Conservation (phyloP, 2,888 invertebrate species). For the Agriotes lineatus region DNA sequence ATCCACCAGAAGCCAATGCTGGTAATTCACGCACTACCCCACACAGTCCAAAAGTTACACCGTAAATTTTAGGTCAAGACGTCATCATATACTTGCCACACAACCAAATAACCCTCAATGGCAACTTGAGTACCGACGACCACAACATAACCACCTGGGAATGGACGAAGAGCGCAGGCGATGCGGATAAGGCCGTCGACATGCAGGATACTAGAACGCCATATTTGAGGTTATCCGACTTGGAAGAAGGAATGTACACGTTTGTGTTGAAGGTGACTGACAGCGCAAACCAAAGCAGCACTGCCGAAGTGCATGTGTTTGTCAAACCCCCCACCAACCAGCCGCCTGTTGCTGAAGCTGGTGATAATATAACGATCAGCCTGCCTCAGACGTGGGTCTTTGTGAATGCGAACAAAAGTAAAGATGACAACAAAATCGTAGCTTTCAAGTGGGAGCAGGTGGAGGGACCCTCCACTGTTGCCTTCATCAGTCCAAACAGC, state of each 20-base stretch:
- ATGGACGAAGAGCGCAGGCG: slow-evolving; percentile 92
- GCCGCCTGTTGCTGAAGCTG: slow-evolving; percentile 81
- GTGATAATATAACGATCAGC: slow-evolving; percentile 77
- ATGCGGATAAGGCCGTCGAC: slow-evolving; percentile 91
- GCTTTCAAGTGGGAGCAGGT: slow-evolving; percentile 88
- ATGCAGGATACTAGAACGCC: slow-evolving; percentile 96
- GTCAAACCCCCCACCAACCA: slow-evolving; percentile 91
- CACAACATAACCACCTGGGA: slow-evolving; percentile 94
- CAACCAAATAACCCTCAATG: slow-evolving; percentile 81
- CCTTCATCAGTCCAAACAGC: slow-evolving; percentile 60
- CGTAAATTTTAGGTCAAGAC: slow-evolving; percentile 85
- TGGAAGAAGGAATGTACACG: slow-evolving; percentile 94
- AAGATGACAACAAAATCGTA: slow-evolving; percentile 86
- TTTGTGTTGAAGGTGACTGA: slow-evolving; percentile 95
- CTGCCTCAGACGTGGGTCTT: slow-evolving; percentile 85
- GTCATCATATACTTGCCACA: slow-evolving; percentile 91
- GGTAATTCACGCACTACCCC: slow-evolving; percentile 65
- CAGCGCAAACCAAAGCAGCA: slow-evolving; percentile 87
- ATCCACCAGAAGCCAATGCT: slow-evolving; percentile 96
- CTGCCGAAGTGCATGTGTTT: slow-evolving; percentile 84
- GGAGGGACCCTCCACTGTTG: slow-evolving; percentile 75
- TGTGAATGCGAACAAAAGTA: slow-evolving; percentile 80
- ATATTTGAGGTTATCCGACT: slow-evolving; percentile 85
- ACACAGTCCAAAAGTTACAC: too few species aligned
- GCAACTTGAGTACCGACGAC: slow-evolving; percentile 92